Evolutionary conservation across 2,888 invertebrate species (phyloP), one percentile per base, ranked within the genome.

Genomic region (Octonoba sinensis): DNA sequence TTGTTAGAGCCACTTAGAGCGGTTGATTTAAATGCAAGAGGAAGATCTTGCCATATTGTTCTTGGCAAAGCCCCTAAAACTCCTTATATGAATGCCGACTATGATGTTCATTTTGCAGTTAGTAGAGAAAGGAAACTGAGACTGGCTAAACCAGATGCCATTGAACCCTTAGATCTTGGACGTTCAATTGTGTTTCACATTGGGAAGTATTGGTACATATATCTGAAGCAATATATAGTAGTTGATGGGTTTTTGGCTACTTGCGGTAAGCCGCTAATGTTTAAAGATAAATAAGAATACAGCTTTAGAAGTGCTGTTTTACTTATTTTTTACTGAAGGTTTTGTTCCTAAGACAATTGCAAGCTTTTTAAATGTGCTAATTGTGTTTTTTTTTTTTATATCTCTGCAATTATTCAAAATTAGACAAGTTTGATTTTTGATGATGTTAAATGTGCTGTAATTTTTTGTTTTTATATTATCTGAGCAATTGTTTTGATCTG

Each of bases 211-310:
- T 73, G 72, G 79, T 47, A 56, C 27, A 62, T 79, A 16, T 72
- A 73, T 54, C 27, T 79, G n/a, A 73, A 56, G n/a, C 67, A 79
- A 44, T 67, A 54, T 15, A 36, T 67, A 4, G 8, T 11, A 16
- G 73, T 79, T 11, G 46, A 79, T 56, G 79, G 60, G 3, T 62
- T 79, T 11, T 79, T 79, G 67, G 56, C 73, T 6, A 66, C 79
- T 8, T 79, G 67, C 20, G 27, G 60, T 27, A 27, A 27, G 27
- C 27, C 27, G 2, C 3, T 3, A 27, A 2, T 27, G 6, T 27
- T 27, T 6, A 27, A 27, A 27, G 27, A 27, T 27, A 27, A n/a
- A n/a, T n/a, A n/a, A n/a, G n/a, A n/a, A n/a, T n/a, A n/a, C n/a
- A n/a, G n/a, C n/a, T n/a, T n/a, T n/a, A n/a, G n/a, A n/a, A n/a